Evolutionary conservation across 2,113 vertebrate species (phyloP).

Genomic region (Tachysurus vachellii): DNA sequence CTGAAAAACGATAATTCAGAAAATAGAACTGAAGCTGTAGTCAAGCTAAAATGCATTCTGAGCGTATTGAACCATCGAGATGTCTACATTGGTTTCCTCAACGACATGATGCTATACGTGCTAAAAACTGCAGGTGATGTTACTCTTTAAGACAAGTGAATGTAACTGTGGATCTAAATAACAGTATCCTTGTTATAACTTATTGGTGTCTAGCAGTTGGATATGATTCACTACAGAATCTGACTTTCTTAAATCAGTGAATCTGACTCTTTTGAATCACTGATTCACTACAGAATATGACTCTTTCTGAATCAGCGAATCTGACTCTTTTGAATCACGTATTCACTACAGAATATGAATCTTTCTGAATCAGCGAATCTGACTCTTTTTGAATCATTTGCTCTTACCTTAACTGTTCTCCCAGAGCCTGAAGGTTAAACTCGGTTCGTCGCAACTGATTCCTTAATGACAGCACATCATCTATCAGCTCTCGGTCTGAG

Average conservation of each 20-base stretch:
- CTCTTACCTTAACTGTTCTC: slow-evolving; percentile 70
- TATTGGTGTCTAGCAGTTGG: neutral
- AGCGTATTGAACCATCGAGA: neutral
- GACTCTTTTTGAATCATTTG: neutral
- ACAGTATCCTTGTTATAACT: neutral
- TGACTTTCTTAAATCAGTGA: neutral
- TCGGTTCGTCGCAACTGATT: slow-evolving; percentile 75
- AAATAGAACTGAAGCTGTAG: neutral
- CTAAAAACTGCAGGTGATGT: too few relatives aligned
- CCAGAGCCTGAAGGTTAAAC: slow-evolving; percentile 67
- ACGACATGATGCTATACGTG: too few relatives aligned
- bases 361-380: neutral
- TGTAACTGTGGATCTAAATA: neutral
- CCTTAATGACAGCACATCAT: slow-evolving; percentile 70
- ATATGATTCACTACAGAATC: neutral
- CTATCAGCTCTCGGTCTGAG: slow-evolving; percentile 65
- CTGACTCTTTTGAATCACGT: neutral
- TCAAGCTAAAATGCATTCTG: neutral
- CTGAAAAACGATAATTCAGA: neutral
- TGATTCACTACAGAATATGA: neutral
- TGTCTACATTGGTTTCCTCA: neutral
- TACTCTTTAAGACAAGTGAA: too few relatives aligned
- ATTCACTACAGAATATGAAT: neutral
- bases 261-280: neutral
- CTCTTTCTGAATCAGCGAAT: neutral